phyloP scores from a whole-genome alignment of 2,888 invertebrate genomes.

The Eupithecia insigniata region DNA sequence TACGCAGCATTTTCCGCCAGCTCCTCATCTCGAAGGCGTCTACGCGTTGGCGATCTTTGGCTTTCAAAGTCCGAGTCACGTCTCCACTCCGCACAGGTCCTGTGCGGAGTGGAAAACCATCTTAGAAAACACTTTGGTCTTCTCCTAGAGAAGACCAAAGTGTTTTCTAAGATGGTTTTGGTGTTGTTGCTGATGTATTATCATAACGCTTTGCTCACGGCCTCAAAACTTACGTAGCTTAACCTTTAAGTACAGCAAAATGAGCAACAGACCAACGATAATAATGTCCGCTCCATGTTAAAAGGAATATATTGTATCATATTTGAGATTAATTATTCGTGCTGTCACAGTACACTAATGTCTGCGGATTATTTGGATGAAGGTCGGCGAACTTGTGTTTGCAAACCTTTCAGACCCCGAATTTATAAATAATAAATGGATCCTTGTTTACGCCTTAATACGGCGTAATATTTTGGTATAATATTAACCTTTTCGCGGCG shows the following conservation, averaged over 20 bases:
- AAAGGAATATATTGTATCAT: not conserved
- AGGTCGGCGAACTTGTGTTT: conserved; percentile 60
- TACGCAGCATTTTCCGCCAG: too few relatives aligned
- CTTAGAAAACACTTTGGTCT: too few relatives aligned
- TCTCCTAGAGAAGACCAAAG: too few relatives aligned
- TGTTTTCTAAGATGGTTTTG: too few relatives aligned
- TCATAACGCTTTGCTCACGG: too few relatives aligned
- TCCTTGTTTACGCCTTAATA: conserved; percentile 13
- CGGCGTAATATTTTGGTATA: not conserved
- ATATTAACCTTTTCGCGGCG: not conserved
- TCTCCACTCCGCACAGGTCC: too few relatives aligned
- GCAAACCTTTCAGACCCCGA: conserved; percentile 46
- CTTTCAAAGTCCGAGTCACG: too few relatives aligned
- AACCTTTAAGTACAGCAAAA: not conserved
- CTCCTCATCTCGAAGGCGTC: too few relatives aligned
- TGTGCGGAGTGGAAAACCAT: too few relatives aligned
- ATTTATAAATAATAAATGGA: conserved; percentile 16
- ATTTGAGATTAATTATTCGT: conserved; percentile 43
- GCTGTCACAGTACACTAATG: conserved; percentile 65
- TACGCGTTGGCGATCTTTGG: too few relatives aligned
- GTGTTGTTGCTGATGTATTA: too few relatives aligned
- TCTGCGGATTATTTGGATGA: conserved; percentile 63
- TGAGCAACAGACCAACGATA: not conserved
- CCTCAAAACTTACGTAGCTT: not conserved
- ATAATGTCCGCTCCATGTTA: not conserved